A percentile compares a stretch with the other conserved stretches of the same genome.
Evolutionary conservation across 2,113 vertebrate species (phyloP).

Genomic region (Calyptomena viridis): DNA sequence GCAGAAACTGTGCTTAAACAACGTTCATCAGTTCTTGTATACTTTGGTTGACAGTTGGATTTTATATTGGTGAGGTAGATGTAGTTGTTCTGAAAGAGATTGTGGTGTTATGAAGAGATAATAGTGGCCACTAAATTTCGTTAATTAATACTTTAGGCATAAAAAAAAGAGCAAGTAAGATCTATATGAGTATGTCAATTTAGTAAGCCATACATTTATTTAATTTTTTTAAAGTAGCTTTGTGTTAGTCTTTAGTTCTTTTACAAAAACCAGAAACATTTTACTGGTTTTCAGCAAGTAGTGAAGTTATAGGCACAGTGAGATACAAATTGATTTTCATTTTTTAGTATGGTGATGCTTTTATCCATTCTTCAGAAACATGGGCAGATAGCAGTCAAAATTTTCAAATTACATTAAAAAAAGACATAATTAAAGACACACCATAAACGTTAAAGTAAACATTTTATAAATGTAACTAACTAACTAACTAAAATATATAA

Average conservation of each 20-base stretch:
- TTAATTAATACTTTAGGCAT: not conserved
- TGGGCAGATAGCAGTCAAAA: not conserved
- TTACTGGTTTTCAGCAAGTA: not conserved
- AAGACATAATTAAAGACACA: not conserved
- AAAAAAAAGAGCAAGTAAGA: not conserved
- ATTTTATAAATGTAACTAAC: no score
- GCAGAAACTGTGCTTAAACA: not conserved
- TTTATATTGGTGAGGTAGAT: not conserved
- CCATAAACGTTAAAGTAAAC: not conserved
- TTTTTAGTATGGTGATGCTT: not conserved
- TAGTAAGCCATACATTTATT: not conserved
- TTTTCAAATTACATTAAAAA: constrained; percentile 1
- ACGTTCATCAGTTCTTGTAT: not conserved
- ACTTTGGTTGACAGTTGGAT: not conserved
- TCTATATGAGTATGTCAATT: not conserved
- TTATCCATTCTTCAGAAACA: constrained; percentile 16
- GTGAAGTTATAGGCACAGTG: not conserved
- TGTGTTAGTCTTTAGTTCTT: not conserved
- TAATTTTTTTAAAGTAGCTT: not conserved
- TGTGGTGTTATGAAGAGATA: not conserved
- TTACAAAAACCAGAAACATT: not conserved
- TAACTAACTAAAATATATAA: no score
- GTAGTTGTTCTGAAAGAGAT: not conserved
- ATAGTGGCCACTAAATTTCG: not conserved
- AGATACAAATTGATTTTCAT: constrained; percentile 19